Evolutionary conservation across 1,140 invertebrate genomes (phyloP).

Genomic region (Heliothis subflexa): DNA sequence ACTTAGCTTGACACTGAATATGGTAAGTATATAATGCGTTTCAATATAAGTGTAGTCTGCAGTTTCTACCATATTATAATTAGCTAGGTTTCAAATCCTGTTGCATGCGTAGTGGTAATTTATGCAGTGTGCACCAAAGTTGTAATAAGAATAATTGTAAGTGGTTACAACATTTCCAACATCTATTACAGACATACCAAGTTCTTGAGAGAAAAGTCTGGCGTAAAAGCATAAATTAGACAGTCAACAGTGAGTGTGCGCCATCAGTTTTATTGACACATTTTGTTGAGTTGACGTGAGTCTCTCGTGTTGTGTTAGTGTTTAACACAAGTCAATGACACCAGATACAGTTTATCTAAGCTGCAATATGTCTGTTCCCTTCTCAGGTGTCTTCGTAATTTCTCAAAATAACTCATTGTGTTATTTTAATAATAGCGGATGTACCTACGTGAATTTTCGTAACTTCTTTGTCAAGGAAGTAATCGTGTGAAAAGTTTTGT

Average conservation of each 20-base stretch:
- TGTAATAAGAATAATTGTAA: conserved; percentile 13
- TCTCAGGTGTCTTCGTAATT: conserved; percentile 60
- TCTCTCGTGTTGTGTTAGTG: conserved; percentile 27
- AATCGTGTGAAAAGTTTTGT: conserved; percentile 76
- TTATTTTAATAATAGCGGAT: conserved; percentile 62
- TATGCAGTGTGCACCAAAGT: neutral
- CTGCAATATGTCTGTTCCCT: conserved; percentile 40
- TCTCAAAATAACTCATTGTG: conserved; percentile 64
- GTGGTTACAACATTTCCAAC: neutral
- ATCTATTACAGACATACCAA: neutral
- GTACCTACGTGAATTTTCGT: conserved; percentile 75
- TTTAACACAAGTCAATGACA: conserved; percentile 50
- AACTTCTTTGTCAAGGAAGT: conserved; percentile 83
- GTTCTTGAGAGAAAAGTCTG: conserved; percentile 17
- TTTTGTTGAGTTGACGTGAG: conserved; percentile 20
- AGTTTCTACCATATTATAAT: conserved; percentile 19
- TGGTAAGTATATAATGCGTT: conserved; percentile 46
- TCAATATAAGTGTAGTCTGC: conserved; percentile 1
- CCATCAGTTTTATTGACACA: conserved; percentile 9
- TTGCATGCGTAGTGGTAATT: neutral
- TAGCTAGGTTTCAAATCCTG: conserved; percentile 47
- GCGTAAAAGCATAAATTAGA: conserved; percentile 17
- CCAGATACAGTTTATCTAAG: conserved; percentile 44
- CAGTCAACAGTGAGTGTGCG: neutral
- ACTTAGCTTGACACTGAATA: conserved; percentile 51